Base-by-base conservation (phyloP, 2,113 vertebrate species). In the Blennius ocellaris region DNA sequence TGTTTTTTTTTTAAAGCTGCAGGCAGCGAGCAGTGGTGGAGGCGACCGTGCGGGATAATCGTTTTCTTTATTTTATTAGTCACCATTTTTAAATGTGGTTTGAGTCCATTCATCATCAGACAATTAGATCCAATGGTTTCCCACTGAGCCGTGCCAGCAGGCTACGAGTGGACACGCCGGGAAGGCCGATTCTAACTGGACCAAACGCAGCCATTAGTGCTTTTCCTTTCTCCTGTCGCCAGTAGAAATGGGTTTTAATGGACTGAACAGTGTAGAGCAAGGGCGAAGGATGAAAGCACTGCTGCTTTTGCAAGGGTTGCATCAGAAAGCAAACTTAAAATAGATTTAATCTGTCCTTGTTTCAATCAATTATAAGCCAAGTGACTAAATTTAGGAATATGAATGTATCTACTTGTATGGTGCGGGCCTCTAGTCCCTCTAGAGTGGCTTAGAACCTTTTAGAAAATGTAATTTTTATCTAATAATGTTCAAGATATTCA, bases 131-230 rank as follows among this genome's bases (percentile, higher is more conserved):
- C 73, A 68, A 39, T 83, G 47, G 52, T 61, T 15, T 40, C 73
- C 75, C 10, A 5, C 68, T 47, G 80, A 73, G 77, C 48, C 2
- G 8, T 39, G 44, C 39, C 78, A 76, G 79, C 69, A 57, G 83
- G 73, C 47, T 52, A 36, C 67, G 40, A 54, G 50, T 56, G 48
- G 60, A 16, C 47, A 44, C 81, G 14, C 38, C 60, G 36, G 56
- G 69, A 21, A 30, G 36, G 50, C 45, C 9, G 10, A 37, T 37
- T 16, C 62, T 30, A 38, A 56, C 45, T 16, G 41, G 53, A 43
- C 57, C 15, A 44, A 68, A 50, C 6, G 14, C 48, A 3, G 0
- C 59, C 44, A 49, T 75, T 61, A 52, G 38, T 3, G 21, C 21
- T 30, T 30, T 30, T 30, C 4, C 21, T 30, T 30, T 30, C 36